Evolutionary conservation across 2,113 vertebrate species (phyloP), one percentile per base, ranked within the genome.

Genomic region (Channa argus): DNA sequence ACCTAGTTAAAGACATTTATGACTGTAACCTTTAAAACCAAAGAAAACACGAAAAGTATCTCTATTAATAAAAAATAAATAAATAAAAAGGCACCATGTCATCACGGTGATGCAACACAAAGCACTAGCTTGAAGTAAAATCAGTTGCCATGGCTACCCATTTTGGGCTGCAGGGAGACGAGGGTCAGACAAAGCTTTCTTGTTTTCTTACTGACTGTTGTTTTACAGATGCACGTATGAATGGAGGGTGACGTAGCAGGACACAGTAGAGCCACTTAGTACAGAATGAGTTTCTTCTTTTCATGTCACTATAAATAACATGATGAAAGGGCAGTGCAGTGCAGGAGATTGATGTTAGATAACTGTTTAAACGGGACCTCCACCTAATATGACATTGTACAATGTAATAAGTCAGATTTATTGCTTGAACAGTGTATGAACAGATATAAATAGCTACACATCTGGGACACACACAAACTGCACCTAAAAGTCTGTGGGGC

Each of bases 121-220:
- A 43, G 8, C 13, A 63, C 55, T 58, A 5, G 6, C 1, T 55
- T 24, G 11, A 47, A 47, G 47, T 15, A 36, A 78, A 68, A 66
- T 50, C 58, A 11, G 87, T 87, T 89, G 71, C 83, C 64, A 84
- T 84, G 81, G 83, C 74, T 54, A 89, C 79, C 37, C n/a, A 24
- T 61, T 73, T 65, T 39, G 58, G 62, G 63, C 61, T 43, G 52
- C 54, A 53, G 11, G 41, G 67, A 70, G 12, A 41, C 0, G 38
- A 45, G 41, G 45, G 45, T 71, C 44, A 74, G 37, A 49, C 10
- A 51, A 49, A 41, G 14, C 7, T 11, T 52, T 52, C 7, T 44
- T 51, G 54, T 33, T 33, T 4, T 61, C 34, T 50, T 45, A 6
- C 6, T 37, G 50, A 59, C 36, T 24, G 37, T 43, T 52, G 9